Evolutionary conservation across 2,888 invertebrate species (phyloP).

Genomic region (Laspeyria flexula): DNA sequence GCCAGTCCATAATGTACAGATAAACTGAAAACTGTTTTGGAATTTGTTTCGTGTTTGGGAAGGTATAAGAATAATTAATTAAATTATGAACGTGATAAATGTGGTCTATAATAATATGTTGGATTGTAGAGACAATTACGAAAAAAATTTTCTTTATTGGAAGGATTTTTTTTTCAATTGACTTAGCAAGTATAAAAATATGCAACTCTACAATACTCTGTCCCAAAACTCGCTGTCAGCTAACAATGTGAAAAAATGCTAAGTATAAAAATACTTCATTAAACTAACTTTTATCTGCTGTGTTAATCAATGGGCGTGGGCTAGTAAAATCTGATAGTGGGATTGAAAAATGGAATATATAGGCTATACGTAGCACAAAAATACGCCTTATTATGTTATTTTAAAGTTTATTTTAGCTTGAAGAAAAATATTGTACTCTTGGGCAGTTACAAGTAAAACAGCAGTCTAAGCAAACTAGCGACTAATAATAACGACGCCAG

Average conservation of each 20-base stretch:
- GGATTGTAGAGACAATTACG: too few species aligned
- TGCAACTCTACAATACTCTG: conserved; percentile 29
- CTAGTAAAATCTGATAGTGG: conserved; percentile 63
- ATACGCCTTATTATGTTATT: conserved; percentile 11
- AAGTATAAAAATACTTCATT: conserved; percentile 80
- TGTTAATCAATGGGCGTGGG: conserved; percentile 80
- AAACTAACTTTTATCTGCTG: conserved; percentile 74
- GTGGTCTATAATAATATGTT: too few species aligned
- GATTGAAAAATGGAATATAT: conserved; percentile 46
- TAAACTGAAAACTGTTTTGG: too few species aligned
- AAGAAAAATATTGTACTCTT: conserved; percentile 16
- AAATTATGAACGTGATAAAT: too few species aligned
- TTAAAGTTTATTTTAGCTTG: conserved; percentile 39
- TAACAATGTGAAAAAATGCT: conserved; percentile 79
- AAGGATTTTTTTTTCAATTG: too few species aligned
- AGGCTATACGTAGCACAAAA: conserved; percentile 10
- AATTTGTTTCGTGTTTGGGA: too few species aligned
- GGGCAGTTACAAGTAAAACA: conserved; percentile 42
- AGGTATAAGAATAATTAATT: too few species aligned
- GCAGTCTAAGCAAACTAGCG: conserved; percentile 68
- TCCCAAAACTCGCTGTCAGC: conserved; percentile 56
- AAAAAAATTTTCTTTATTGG: too few species aligned
- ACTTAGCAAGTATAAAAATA: too few species aligned
- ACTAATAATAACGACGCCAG: conserved; percentile 67
- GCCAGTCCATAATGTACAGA: too few species aligned